Base-by-base conservation (phyloP, 2,888 invertebrate genomes). In the Meandrusa payeni region DNA sequence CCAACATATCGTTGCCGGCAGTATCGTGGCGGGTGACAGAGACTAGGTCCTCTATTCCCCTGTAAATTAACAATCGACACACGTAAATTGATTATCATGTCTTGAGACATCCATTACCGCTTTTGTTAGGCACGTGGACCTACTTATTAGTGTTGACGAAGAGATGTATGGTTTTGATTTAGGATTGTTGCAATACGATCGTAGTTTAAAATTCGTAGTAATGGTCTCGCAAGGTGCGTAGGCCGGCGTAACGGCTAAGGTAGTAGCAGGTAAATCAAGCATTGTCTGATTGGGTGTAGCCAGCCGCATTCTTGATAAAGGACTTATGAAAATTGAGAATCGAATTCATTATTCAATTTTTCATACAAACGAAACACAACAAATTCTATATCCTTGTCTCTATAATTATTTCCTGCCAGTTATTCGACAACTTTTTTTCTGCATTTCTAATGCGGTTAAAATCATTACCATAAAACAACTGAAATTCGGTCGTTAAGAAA, bases 281-380 rank as follows among this genome's bases (percentile, higher is more conserved):
- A 81, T 81, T 80, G 80, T 81, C 76, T 77, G 80, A 81, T 80
- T 79, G 79, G 77, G 70, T 75, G 73, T 72, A 75, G 67, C 75
- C 62, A 61, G 70, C 71, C 70, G 73, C 77, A 73, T 74, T 77
- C 76, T 61, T 51, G 7, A 2, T 29, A 31, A 34, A 36, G 41
- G 34, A 38, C 48, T 57, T 44, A 50, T 15, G 55, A 27, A 56
- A 46, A 48, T 24, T 5, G 17, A 50, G 46, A 53, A 47, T 36
- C 34, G 50, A 13, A 42, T 12, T 15, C 10, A 5, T 27, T 26
- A 26, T 9, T 4, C 23, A 23, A 27, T 15, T 15, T 15, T 15
- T 15, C 15, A 3, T 15, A 15, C 2, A 15, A 15, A 15, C n/a
- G n/a, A n/a, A n/a, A n/a, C n/a, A n/a, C n/a, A n/a, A n/a, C n/a